These are phyloP conservation scores for Zelleria hepariella DNA, from an alignment of 2,888 invertebrate species.

Conservation along the genomic window DNA sequence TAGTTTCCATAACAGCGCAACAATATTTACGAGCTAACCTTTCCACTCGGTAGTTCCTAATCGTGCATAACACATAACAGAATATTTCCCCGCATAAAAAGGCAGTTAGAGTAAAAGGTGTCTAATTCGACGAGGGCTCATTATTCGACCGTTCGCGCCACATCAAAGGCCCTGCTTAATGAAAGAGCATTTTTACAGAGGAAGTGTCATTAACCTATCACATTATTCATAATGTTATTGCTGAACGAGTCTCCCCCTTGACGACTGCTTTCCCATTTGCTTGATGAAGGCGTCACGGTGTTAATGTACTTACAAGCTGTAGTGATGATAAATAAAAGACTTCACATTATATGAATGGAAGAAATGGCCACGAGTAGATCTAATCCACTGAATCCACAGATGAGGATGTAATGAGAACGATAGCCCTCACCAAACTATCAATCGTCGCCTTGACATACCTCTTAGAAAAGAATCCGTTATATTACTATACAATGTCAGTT, in stretches of 20 bases:
- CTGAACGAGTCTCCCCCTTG: constrained; percentile 13
- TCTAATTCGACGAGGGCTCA: constrained; percentile 35
- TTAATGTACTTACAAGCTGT: background rate
- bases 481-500: background rate
- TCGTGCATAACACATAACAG: background rate
- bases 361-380: no score
- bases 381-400: no score
- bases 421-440: no score
- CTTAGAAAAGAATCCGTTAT: no score
- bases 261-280: background rate
- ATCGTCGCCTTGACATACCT: no score
- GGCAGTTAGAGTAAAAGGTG: constrained; percentile 21
- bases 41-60: background rate
- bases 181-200: constrained; percentile 35
- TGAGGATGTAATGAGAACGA: no score
- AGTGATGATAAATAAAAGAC: background rate
- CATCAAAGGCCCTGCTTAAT: constrained; percentile 37
- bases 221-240: constrained; percentile 58
- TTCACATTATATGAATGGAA: no score
- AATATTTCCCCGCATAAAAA: background rate
- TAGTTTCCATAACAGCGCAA: background rate
- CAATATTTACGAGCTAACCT: background rate
- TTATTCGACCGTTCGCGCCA: constrained; percentile 33
- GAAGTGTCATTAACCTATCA: constrained; percentile 57
- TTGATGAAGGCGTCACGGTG: background rate